Percentiles rank a stretch among this genome's conserved stretches.
These are phyloP conservation scores for Ctenopoma multispine DNA, from an alignment of 2,797 vertebrate species.

Conservation along the genomic window DNA sequence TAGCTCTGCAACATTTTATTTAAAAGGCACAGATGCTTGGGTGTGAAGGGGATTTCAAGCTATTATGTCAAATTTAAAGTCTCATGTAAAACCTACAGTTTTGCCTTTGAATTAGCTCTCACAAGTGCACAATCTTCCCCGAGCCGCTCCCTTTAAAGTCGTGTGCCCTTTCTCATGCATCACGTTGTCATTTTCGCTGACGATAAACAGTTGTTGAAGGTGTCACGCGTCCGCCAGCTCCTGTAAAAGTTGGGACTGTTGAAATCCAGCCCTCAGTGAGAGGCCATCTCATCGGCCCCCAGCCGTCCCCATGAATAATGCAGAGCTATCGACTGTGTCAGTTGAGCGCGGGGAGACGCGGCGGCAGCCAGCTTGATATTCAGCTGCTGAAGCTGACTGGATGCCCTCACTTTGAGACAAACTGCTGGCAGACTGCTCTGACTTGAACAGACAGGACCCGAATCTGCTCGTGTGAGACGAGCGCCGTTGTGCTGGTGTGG, in stretches of 20 bases:
- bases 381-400: conserved; percentile 76
- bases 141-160: conserved; percentile 17
- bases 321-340: conserved; percentile 82
- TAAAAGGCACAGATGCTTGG: conserved; percentile 23
- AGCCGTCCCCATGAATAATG: conserved; percentile 80
- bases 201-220: conserved; percentile 75
- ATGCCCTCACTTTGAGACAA: conserved; percentile 81
- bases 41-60: conserved; percentile 30
- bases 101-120: conserved; percentile 29
- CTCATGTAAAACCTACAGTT: conserved; percentile 38
- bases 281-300: conserved; percentile 72
- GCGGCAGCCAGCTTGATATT: conserved; percentile 78
- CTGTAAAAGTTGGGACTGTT: conserved; percentile 73
- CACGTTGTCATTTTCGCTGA: conserved; percentile 75
- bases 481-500: conserved; percentile 13
- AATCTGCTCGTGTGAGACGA: conserved; percentile 59
- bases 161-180: conserved; percentile 35
- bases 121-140: conserved; percentile 4
- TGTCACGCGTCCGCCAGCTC: conserved; percentile 67
- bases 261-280: conserved; percentile 76
- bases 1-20: conserved; percentile 25
- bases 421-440: conserved; percentile 75
- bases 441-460: conserved; percentile 72
- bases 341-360: conserved; percentile 66
- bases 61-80: conserved; percentile 31